Conservation (phyloP, 1,140 invertebrate genomes). For the Steinernema khuongi region DNA sequence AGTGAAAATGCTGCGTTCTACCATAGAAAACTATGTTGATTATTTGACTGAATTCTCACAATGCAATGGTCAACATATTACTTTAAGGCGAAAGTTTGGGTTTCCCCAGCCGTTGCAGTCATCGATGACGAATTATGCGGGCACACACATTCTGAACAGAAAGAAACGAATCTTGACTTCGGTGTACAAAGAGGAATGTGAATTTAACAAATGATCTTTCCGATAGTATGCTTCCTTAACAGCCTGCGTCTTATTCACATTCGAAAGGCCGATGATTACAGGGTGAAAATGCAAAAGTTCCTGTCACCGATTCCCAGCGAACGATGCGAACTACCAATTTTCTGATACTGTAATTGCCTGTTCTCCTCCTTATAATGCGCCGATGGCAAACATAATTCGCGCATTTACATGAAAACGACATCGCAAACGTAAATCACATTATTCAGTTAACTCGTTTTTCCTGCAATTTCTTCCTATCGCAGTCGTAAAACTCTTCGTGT, state of each 20-base stretch:
- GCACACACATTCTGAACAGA: not conserved
- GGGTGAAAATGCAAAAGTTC: not conserved
- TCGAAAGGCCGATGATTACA: not conserved
- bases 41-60: constrained; percentile 3
- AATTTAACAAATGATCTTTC: no score
- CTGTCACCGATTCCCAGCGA: not conserved
- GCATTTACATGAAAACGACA: not conserved
- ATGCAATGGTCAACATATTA: not conserved
- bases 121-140: not conserved
- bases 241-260: no score
- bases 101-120: not conserved
- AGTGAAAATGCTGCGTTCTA: not conserved
- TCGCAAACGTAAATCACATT: not conserved
- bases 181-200: no score
- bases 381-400: not conserved
- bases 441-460: not conserved
- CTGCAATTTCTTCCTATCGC: not conserved
- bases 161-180: no score
- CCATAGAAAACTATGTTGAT: not conserved
- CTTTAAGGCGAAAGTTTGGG: constrained; percentile 7
- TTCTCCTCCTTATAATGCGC: not conserved
- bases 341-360: not conserved
- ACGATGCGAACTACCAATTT: not conserved
- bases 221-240: no score
- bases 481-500: no score